Conservation (phyloP, 35 echinoderm and acorn worm genomes). For the Lytechinus variegatus region DNA sequence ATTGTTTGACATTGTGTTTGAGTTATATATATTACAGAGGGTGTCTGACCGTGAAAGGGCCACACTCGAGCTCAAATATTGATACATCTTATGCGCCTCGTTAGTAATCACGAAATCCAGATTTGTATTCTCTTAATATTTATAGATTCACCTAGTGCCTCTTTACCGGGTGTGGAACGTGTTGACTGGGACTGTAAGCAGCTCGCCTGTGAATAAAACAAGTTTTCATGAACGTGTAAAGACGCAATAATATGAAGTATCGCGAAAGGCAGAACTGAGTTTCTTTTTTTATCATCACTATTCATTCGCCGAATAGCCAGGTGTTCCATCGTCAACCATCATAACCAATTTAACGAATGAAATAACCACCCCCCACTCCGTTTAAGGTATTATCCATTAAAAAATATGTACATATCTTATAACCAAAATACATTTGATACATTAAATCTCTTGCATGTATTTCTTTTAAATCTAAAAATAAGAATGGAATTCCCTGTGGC, state of each 20-base stretch:
- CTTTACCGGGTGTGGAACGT: background rate
- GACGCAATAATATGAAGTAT: background rate
- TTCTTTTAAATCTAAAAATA: too few species aligned
- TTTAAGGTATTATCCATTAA: too few species aligned
- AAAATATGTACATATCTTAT: too few species aligned
- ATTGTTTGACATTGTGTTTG: conserved; percentile 45
- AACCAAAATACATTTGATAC: too few species aligned
- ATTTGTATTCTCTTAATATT: background rate
- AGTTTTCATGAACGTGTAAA: background rate
- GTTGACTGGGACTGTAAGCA: background rate
- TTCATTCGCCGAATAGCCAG: too few species aligned
- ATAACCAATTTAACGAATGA: too few species aligned
- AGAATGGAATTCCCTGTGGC: too few species aligned
- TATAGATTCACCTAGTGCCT: background rate
- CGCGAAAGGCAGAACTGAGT: background rate
- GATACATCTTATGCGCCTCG: background rate
- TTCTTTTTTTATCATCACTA: too few species aligned
- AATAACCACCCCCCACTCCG: too few species aligned
- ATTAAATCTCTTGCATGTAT: too few species aligned
- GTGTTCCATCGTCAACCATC: too few species aligned
- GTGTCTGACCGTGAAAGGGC: background rate
- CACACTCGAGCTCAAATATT: background rate
- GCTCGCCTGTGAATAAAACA: background rate
- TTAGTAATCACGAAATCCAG: background rate
- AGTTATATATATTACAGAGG: background rate